Evolutionary conservation across 2,797 vertebrate species (phyloP), one percentile per base, ranked within the genome.

Genomic region (Coracias cyanogaster): DNA sequence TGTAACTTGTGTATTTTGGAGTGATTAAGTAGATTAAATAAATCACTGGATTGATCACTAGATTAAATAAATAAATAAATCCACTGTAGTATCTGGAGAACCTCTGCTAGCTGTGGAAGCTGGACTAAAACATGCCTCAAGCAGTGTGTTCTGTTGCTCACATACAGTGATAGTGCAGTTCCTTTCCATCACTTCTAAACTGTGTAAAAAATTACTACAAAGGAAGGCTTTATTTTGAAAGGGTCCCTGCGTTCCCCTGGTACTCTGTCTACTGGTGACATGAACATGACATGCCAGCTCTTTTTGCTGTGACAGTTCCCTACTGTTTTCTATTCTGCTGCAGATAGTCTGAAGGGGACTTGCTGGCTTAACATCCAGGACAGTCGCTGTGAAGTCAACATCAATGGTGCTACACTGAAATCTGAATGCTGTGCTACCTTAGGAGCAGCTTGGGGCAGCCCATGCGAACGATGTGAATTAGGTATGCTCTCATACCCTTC

Each of bases 361-460:
- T 98, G 98, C 81, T 98, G 98, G 98, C 97, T 98, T n/a, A 98
- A 98, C 65, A 90, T 98, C 48, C 97, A 98, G 83, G 97, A 98
- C 35, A 97, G 96, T 85, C 98, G 97, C 58, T 98, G 98, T 86
- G 98, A 98, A 95, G 98, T 98, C 71, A 98, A 98, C 92, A 98
- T 98, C 84, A 98, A 98, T 18, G 98, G 98, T 48, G 98, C 96
- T 48, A 98, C 98, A 2, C 92, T 98, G 78, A 98, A 98, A 95
- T 98, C 98, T 22, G 98, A 98, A 92, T 98, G 98, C 93, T 98
- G 98, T 92, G 98, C 98, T 72, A 98, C 98, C 6, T 87, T 98
- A 76, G 98, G 98, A 70, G 98, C 97, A 60, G 98, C 98, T 24
- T 98, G 98, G 98, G 98, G 98, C 46, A 98, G 98, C 54, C 98